phyloP scores from a whole-genome alignment of 2,888 invertebrate species.

The Notodonta dromedarius region DNA sequence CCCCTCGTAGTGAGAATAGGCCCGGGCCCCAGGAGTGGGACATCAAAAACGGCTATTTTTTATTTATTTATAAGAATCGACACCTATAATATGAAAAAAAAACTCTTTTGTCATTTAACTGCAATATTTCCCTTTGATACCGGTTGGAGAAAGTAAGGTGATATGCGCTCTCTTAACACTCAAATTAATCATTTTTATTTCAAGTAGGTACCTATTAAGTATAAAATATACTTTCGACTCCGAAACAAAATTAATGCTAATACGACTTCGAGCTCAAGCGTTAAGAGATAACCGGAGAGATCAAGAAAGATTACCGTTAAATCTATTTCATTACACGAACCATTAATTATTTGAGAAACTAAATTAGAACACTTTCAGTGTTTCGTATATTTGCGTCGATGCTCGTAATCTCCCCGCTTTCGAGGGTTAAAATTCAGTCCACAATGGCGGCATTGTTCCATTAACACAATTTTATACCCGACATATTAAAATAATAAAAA shows the following conservation, averaged over 20 bases:
- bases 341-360: constrained; percentile 51
- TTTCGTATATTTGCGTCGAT: constrained; percentile 60
- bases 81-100: no score
- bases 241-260: constrained; percentile 7
- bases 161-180: background rate
- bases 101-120: no score
- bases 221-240: background rate
- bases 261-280: constrained; percentile 17
- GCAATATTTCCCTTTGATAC: no score
- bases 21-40: no score
- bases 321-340: constrained; percentile 44
- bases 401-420: constrained; percentile 66
- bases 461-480: constrained; percentile 83
- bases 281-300: constrained; percentile 26
- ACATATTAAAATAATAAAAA: constrained; percentile 85
- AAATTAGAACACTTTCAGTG: constrained; percentile 54
- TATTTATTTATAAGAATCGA: no score
- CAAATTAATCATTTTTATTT: background rate
- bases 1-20: no score
- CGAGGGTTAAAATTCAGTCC: constrained; percentile 69
- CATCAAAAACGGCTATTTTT: no score
- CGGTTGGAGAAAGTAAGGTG: background rate
- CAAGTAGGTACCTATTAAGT: background rate
- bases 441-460: constrained; percentile 72
- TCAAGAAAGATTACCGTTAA: constrained; percentile 39